Evolutionary conservation across 92 coral and sea anemone species (phyloP), one percentile per base, ranked within the genome.

Genomic region (Scolanthus callimorphus): DNA sequence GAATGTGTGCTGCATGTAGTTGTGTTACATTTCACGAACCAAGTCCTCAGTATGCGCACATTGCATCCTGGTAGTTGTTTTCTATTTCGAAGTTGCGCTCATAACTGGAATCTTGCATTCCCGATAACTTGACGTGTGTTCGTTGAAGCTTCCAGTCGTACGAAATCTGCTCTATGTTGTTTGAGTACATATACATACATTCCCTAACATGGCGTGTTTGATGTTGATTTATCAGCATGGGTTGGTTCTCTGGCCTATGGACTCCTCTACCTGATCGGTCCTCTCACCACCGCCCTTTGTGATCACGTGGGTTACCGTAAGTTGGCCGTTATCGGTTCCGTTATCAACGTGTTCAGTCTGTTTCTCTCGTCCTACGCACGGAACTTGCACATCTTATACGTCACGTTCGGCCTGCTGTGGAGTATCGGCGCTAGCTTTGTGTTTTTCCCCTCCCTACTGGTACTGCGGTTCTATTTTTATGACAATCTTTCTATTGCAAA

Each of bases 181-280:
- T n/a, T n/a, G n/a, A n/a, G n/a, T n/a, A n/a, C n/a, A n/a, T n/a
- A n/a, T n/a, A n/a, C n/a, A n/a, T n/a, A n/a, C n/a, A n/a, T n/a
- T n/a, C n/a, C n/a, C n/a, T n/a, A n/a, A n/a, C n/a, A n/a, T n/a
- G n/a, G n/a, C n/a, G n/a, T n/a, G n/a, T n/a, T n/a, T n/a, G n/a
- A n/a, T n/a, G n/a, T n/a, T n/a, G n/a, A n/a, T n/a, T n/a, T n/a
- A n/a, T n/a, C 57, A 87, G 96, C 96, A 15, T 87, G 96, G 90
- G 79, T 87, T 17, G 96, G 96, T 0, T 82, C 96, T 0, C 26
- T 87, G 63, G 96, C 85, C 24, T 87, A 78, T 39, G 96, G 96
- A 29, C 52, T 88, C 29, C 77, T 67, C 25, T 88, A 77, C 39
- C 63, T 83, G 39, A 74, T 54, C 17, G 86, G 90, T 6, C 96